phyloP scores from a whole-genome alignment of 2,113 vertebrate genomes.

The Callionymus lyra region DNA sequence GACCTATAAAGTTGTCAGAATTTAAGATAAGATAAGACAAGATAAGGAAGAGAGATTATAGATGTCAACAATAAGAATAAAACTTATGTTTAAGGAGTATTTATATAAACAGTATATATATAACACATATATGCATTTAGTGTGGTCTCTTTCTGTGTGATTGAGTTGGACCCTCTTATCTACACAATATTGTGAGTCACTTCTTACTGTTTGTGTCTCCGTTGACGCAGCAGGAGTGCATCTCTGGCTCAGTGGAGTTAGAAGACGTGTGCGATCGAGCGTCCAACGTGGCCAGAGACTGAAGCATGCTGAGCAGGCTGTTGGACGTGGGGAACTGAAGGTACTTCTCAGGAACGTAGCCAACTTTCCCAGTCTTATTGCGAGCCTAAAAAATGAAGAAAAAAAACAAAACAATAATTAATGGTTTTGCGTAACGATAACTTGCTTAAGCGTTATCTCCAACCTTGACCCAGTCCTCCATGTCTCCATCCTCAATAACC shows the following conservation, averaged over 20 bases:
- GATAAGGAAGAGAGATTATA: too few species aligned
- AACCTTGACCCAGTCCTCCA: slow-evolving; percentile 99
- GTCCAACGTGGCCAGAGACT: slow-evolving; percentile 86
- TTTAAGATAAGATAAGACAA: too few species aligned
- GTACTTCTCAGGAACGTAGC: slow-evolving; percentile 97
- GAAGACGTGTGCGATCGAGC: slow-evolving; percentile 90
- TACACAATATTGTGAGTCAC: too few species aligned
- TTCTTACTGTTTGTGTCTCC: slow-evolving; percentile 82
- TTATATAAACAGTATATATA: too few species aligned
- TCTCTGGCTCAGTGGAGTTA: slow-evolving; percentile 88
- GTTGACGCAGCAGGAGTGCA: slow-evolving; percentile 81
- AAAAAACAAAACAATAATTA: background rate
- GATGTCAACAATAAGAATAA: too few species aligned
- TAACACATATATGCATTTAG: too few species aligned
- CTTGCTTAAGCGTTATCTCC: slow-evolving; percentile 2
- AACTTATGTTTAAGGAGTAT: too few species aligned
- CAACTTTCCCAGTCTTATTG: slow-evolving; percentile 87
- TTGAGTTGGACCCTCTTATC: too few species aligned
- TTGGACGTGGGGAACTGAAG: slow-evolving; percentile 92
- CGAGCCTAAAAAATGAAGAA: slow-evolving; percentile 70
- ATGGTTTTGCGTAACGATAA: background rate
- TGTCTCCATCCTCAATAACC: slow-evolving; percentile 98
- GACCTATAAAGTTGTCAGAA: too few species aligned
- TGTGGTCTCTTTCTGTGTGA: too few species aligned
- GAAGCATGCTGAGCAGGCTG: slow-evolving; percentile 95